Conservation (phyloP, 2,888 invertebrate species). For the Orgyia antiqua region DNA sequence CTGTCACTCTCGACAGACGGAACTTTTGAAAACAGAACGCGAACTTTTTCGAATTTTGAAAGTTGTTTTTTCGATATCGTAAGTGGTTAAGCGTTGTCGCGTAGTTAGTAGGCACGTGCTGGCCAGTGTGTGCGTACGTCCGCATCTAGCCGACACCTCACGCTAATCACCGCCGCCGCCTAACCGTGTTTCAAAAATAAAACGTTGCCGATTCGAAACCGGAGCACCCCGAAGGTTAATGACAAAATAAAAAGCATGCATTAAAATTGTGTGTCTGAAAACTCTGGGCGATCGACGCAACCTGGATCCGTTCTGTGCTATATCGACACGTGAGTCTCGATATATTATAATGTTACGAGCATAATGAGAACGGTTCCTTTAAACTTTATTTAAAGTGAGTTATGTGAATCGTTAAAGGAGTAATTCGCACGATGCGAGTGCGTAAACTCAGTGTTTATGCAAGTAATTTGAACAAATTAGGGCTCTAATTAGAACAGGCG, state of each 20-base stretch:
- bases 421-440: slow-evolving; percentile 7
- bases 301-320: slow-evolving; percentile 42
- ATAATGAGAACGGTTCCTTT: slow-evolving; percentile 10
- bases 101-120: slow-evolving; percentile 34
- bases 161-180: slow-evolving; percentile 50
- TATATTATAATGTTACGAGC: slow-evolving; percentile 15
- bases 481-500: slow-evolving; percentile 19
- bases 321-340: slow-evolving; percentile 44
- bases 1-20: slow-evolving; percentile 26
- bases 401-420: slow-evolving; percentile 5
- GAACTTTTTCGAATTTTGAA: slow-evolving; percentile 33
- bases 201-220: slow-evolving; percentile 71
- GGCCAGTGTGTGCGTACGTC: slow-evolving; percentile 39
- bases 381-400: slow-evolving; percentile 9
- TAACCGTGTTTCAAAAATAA: slow-evolving; percentile 74
- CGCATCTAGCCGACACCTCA: slow-evolving; percentile 19
- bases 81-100: slow-evolving; percentile 20
- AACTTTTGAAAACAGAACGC: slow-evolving; percentile 45
- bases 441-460: slow-evolving; percentile 10
- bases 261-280: slow-evolving; percentile 57
- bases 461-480: slow-evolving; percentile 20
- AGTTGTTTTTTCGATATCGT: slow-evolving; percentile 26
- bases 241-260: slow-evolving; percentile 72
- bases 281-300: slow-evolving; percentile 35
- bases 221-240: slow-evolving; percentile 75